Evolutionary conservation across 1,140 invertebrate genomes (phyloP).

Genomic region (Varroa destructor): DNA sequence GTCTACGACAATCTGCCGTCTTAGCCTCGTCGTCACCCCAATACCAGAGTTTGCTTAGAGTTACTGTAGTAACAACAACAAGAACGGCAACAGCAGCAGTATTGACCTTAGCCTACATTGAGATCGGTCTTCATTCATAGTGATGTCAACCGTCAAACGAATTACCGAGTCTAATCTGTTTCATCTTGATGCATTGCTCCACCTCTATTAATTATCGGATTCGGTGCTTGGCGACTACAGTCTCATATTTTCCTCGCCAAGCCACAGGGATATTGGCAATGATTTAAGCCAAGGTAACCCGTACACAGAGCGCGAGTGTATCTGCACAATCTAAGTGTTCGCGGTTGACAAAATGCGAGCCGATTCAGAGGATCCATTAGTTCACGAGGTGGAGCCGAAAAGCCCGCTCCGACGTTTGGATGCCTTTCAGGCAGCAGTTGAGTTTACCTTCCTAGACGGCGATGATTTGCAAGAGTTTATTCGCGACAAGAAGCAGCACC

Average conservation of each 20-base stretch:
- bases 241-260: background rate
- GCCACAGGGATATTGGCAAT: no score
- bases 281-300: no score
- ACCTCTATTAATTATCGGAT: background rate
- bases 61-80: no score
- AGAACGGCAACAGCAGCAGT: no score
- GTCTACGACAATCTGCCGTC: no score
- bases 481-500: constrained; percentile 16
- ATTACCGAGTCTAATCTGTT: background rate
- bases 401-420: constrained; percentile 4
- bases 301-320: no score
- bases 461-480: constrained; percentile 17
- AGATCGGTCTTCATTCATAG: no score
- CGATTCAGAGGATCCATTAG: background rate
- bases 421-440: constrained; percentile 17
- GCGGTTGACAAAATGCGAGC: background rate
- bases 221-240: constrained; percentile 16
- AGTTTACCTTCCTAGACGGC: constrained; percentile 17
- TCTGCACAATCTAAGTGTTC: no score
- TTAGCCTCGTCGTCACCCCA: no score
- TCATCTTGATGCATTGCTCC: background rate
- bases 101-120: no score
- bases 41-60: no score
- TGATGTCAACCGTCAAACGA: background rate
- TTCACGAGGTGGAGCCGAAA: constrained; percentile 7